Evolutionary conservation across 2,888 invertebrate species (phyloP).

Genomic region (Gibbula magus): DNA sequence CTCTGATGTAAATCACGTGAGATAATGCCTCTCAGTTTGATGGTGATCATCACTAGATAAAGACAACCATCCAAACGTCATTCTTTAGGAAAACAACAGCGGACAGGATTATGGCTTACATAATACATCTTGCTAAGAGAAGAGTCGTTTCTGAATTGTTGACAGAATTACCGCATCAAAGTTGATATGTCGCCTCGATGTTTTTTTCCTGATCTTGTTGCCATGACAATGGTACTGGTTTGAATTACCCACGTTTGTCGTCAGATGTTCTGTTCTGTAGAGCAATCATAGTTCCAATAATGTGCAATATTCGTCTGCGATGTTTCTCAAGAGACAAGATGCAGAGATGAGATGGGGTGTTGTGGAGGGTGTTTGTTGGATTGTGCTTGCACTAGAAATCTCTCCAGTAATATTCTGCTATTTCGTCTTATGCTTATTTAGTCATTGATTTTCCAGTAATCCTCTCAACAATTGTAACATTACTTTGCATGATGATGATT

Average conservation of each 20-base stretch:
- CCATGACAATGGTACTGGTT: not conserved
- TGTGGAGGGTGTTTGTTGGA: too few relatives aligned
- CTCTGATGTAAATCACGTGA: not conserved
- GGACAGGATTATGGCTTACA: not conserved
- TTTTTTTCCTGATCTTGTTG: not conserved
- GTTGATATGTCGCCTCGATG: not conserved
- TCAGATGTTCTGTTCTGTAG: not conserved
- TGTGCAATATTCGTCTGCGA: too few relatives aligned
- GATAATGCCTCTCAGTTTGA: not conserved
- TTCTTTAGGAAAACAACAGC: not conserved
- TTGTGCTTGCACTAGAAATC: too few relatives aligned
- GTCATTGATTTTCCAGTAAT: too few relatives aligned
- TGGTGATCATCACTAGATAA: not conserved
- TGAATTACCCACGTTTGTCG: not conserved
- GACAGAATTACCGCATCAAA: not conserved
- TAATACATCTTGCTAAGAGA: not conserved
- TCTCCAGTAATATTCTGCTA: too few relatives aligned
- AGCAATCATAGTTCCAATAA: not conserved
- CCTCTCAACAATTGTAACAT: too few relatives aligned
- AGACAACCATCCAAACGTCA: not conserved
- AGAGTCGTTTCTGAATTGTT: not conserved
- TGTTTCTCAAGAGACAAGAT: too few relatives aligned
- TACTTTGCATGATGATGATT: too few relatives aligned
- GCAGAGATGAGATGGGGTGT: too few relatives aligned
- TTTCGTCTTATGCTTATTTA: too few relatives aligned